These are phyloP conservation scores for Drosophila atroscutellata DNA, from an alignment of 2,888 invertebrate species.

Conservation along the genomic window DNA sequence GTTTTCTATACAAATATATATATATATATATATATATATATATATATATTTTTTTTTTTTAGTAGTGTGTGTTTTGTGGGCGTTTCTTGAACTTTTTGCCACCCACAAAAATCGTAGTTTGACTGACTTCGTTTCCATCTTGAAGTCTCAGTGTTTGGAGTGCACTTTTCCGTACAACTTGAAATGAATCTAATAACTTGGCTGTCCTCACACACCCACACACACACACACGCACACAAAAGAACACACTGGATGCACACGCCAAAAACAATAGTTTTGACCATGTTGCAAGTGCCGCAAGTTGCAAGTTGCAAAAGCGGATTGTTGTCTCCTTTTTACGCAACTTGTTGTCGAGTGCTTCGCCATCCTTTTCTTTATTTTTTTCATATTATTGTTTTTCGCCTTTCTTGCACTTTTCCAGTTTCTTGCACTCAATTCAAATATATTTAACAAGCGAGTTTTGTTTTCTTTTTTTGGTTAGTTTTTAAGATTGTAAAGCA, in stretches of 20 bases:
- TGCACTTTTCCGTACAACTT: conserved; percentile 79
- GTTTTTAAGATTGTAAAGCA: conserved; percentile 41
- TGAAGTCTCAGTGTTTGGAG: conserved; percentile 62
- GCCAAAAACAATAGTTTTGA: conserved; percentile 66
- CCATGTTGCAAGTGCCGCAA: conserved; percentile 46
- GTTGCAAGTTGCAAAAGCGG: conserved; percentile 57
- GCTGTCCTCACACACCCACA: conserved; percentile 30
- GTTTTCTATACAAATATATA: conserved; percentile 1
- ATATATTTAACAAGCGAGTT: conserved; percentile 70
- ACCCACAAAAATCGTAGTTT: conserved; percentile 57
- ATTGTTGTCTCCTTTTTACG: conserved; percentile 59
- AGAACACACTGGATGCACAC: conserved; percentile 1
- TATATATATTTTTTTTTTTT: conserved; percentile 6
- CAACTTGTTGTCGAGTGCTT: conserved; percentile 68
- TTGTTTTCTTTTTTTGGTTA: conserved; percentile 23
- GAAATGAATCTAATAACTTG: conserved; percentile 81
- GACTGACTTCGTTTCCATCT: conserved; percentile 60
- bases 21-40: neutral
- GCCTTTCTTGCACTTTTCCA: conserved; percentile 43
- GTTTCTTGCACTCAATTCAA: conserved; percentile 69
- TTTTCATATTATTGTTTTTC: neutral
- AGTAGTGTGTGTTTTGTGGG: conserved; percentile 31
- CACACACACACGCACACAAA: conserved; percentile 8
- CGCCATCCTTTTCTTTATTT: conserved; percentile 40
- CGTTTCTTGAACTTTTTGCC: conserved; percentile 49